Base-by-base conservation (phyloP, 2,888 invertebrate genomes). In the Myathropa florea region DNA sequence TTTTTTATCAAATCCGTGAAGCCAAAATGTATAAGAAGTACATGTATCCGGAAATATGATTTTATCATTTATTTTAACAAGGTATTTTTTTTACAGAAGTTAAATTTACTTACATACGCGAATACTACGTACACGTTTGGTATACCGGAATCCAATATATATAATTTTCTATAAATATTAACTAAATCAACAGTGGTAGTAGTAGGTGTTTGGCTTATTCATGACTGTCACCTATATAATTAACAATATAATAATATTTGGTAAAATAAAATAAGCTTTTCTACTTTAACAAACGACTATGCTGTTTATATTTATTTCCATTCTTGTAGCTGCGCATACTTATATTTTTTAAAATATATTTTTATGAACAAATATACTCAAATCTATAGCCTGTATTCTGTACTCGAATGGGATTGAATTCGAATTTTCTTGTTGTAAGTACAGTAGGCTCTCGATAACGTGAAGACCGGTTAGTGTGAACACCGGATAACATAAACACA, bases 191-290 rank as follows among this genome's bases (percentile, higher is more conserved):
- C 67, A 59, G 55, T 71, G 71, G 55, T n/a, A 64, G 39, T 68
- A 65, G 57, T 33, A 67, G 65, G 65, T 67, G 53, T 53, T 64
- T 73, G 64, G 77, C 72, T 72, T 82, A 65, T 70, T 68, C 30
- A 67, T 10, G 24, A 24, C 4, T 57, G 12, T 57, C 57, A 23
- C 24, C 46, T 57, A 57, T 82, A 73, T 86, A 78, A 78, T 79
- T 46, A 82, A 86, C 72, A 86, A 83, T 78, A 73, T 86, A 86
- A 86, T 73, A 68, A 86, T 83, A 86, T 79, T 86, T 86, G 79
- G 73, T 83, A 83, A 83, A 86, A 86, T 86, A 86, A 86, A 86
- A 53, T 86, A 86, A 86, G 78, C 78, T 86, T 86, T 86, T 86
- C 65, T 86, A 86, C 86, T 75, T 79, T 73, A 86, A 57, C 28